Percentiles rank a stretch among this genome's conserved stretches.
Conservation (phyloP, 2,797 vertebrate species). For the Sphenopsis melanotis region DNA sequence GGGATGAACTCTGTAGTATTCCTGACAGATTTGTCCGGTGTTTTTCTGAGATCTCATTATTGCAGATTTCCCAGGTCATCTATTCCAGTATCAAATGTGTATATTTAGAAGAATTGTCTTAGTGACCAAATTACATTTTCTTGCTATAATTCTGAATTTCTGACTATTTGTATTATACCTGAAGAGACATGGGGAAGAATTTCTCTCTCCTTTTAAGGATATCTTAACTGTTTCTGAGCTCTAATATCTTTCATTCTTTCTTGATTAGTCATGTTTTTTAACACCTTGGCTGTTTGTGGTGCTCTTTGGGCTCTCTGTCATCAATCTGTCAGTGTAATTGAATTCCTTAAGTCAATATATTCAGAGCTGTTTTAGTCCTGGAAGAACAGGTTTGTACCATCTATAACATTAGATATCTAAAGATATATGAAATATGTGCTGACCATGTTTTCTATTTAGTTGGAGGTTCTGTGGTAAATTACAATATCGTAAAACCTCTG, state of each 20-base stretch:
- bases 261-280: neutral
- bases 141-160: neutral
- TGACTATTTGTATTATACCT: neutral
- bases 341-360: neutral
- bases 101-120: neutral
- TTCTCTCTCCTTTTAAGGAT: neutral
- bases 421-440: neutral
- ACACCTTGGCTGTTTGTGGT: neutral
- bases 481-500: neutral
- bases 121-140: neutral
- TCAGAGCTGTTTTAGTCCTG: neutral
- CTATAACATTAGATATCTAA: neutral
- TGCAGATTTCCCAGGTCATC: neutral
- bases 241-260: neutral
- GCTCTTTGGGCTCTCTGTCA: neutral
- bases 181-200: neutral
- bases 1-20: neutral
- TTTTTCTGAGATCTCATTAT: neutral
- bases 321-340: neutral
- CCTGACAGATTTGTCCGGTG: neutral
- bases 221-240: neutral
- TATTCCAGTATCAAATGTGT: neutral
- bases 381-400: slow-evolving; percentile 31
- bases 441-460: neutral
- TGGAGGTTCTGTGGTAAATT: neutral